Evolutionary conservation across 2,113 vertebrate genomes (phyloP).

Genomic region (Ictalurus punctatus): DNA sequence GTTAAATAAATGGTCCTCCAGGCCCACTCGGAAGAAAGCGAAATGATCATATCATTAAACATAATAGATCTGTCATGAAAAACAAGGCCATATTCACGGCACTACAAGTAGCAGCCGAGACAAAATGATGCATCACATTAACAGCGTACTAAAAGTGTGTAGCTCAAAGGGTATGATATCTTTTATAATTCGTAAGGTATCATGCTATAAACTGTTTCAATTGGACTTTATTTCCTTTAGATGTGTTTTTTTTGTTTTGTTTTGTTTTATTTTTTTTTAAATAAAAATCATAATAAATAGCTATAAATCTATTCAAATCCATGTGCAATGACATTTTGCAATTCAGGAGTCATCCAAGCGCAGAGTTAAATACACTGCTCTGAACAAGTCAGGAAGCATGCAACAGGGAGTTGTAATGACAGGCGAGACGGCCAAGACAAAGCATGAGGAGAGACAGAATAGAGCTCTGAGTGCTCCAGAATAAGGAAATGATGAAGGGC

Average conservation of each 20-base stretch:
- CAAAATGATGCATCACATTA: slow-evolving; percentile 43
- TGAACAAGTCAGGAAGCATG: background rate
- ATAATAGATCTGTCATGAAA: slow-evolving; percentile 61
- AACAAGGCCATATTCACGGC: slow-evolving; percentile 46
- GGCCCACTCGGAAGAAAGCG: slow-evolving; percentile 53
- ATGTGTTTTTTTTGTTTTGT: background rate
- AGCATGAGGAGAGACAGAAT: slow-evolving; percentile 37
- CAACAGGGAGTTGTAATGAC: slow-evolving; percentile 44
- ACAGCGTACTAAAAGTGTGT: slow-evolving; percentile 29
- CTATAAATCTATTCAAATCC: background rate
- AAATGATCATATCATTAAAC: slow-evolving; percentile 61
- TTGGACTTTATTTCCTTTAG: slow-evolving; percentile 9
- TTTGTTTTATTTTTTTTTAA: background rate
- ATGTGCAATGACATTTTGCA: background rate
- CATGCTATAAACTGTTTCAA: slow-evolving; percentile 20
- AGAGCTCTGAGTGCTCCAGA: slow-evolving; percentile 18
- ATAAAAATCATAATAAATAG: background rate
- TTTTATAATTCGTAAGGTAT: slow-evolving; percentile 40
- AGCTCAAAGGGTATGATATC: slow-evolving; percentile 33
- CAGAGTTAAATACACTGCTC: slow-evolving; percentile 13
- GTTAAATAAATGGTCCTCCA: slow-evolving; percentile 58
- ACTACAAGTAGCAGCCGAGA: slow-evolving; percentile 47
- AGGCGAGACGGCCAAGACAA: slow-evolving; percentile 30
- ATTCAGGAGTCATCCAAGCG: background rate
- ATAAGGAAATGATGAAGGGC: slow-evolving; percentile 43